Evolutionary conservation across 92 coral and sea anemone species (phyloP).

Genomic region (Nematostella vectensis): DNA sequence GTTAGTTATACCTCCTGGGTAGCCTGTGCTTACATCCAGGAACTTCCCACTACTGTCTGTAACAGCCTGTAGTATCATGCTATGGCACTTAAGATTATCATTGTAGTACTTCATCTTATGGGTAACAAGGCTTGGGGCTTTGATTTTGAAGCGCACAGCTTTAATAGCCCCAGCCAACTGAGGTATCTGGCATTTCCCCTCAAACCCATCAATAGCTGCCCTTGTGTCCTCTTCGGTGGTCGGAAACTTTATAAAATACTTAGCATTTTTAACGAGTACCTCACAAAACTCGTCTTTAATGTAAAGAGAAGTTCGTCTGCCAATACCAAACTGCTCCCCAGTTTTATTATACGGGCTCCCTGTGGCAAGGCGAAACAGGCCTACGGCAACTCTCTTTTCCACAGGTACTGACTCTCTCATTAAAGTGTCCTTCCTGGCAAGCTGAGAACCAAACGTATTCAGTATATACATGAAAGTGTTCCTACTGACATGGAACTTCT

Average conservation of each 20-base stretch:
- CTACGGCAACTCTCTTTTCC: constrained; percentile 42
- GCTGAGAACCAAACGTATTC: constrained; percentile 28
- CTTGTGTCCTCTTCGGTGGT: constrained; percentile 17
- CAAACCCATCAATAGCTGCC: constrained; percentile 24
- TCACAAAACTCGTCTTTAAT: constrained; percentile 48
- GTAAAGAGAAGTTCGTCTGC: constrained; percentile 31
- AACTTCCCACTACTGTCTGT: constrained; percentile 28
- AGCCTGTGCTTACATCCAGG: constrained; percentile 41
- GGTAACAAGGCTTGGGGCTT: constrained; percentile 12
- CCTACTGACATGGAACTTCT: constrained; percentile 33
- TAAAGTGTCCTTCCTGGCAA: constrained; percentile 30
- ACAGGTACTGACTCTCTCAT: constrained; percentile 29
- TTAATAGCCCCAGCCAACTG: constrained; percentile 52
- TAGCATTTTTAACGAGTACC: constrained; percentile 29
- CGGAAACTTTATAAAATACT: constrained; percentile 36
- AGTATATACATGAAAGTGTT: constrained; percentile 34
- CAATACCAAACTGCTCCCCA: constrained; percentile 30
- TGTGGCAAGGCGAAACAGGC: constrained; percentile 33
- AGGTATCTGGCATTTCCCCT: constrained; percentile 18
- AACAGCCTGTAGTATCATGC: constrained; percentile 31
- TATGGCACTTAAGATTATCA: constrained; percentile 19
- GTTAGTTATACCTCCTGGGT: constrained; percentile 32
- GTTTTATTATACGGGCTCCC: constrained; percentile 33
- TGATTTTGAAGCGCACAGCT: constrained; percentile 24
- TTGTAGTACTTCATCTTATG: constrained; percentile 19